Percentiles rank a stretch among this genome's conserved stretches.
Conservation (phyloP, 35 echinoderm and acorn worm genomes). For the Heliocidaris erythrogramma region DNA sequence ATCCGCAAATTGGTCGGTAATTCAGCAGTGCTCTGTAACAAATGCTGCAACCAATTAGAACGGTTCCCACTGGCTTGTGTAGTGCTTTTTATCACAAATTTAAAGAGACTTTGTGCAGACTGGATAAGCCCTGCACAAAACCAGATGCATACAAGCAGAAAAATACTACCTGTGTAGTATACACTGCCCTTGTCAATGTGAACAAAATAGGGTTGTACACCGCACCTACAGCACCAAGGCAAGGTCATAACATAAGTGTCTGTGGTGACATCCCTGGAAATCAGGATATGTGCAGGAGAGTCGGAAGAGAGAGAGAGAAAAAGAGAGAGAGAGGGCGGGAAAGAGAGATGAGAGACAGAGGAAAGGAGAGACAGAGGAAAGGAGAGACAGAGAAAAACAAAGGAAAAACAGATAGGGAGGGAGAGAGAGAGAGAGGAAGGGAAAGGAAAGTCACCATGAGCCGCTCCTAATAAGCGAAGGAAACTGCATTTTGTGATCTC, state of each 20-base stretch:
- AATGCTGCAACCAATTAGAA: not conserved
- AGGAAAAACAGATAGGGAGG: not conserved
- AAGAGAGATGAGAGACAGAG: not conserved
- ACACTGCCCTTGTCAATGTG: no score
- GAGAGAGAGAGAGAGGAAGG: not conserved
- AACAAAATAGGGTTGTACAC: no score
- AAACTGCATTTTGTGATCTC: constrained; percentile 17
- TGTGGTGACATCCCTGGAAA: not conserved
- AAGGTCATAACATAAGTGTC: not conserved
- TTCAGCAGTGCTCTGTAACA: not conserved
- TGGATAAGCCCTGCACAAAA: no score
- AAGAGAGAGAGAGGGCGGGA: not conserved
- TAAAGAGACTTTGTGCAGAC: no score
- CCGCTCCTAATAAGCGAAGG: not conserved
- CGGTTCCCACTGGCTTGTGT: not conserved
- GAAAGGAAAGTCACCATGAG: not conserved
- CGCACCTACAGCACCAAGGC: not conserved
- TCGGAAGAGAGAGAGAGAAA: not conserved
- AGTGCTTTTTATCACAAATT: not conserved
- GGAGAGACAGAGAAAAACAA: not conserved
- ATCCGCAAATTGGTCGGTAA: not conserved
- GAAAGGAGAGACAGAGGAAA: not conserved
- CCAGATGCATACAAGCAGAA: no score
- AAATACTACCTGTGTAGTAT: no score
- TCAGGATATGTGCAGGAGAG: not conserved